Evolutionary conservation across 1,140 invertebrate species (phyloP).

Genomic region (Drosophila trapezifrons): DNA sequence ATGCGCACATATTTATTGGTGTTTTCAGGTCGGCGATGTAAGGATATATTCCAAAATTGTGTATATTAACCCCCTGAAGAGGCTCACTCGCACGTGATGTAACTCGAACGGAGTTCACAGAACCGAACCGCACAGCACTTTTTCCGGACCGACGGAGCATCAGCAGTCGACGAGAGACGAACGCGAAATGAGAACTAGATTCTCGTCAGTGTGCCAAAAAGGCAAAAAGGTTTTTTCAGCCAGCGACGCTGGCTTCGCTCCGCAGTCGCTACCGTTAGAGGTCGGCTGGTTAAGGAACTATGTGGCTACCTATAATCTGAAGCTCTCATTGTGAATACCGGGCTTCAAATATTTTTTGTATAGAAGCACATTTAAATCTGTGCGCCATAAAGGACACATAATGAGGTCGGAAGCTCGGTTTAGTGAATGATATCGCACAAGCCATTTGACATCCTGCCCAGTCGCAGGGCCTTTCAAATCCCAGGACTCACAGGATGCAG

Average conservation of each 20-base stretch:
- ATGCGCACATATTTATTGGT: conserved; percentile 8
- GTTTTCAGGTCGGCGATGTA: not conserved
- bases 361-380: conserved; percentile 35
- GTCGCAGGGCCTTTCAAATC: conserved; percentile 64
- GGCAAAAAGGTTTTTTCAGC: conserved; percentile 48
- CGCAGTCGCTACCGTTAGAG: conserved; percentile 55
- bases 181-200: conserved; percentile 77
- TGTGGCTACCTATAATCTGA: conserved; percentile 2
- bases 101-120: not conserved
- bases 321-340: conserved; percentile 26
- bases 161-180: conserved; percentile 68
- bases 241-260: conserved; percentile 38
- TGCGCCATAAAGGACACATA: conserved; percentile 27
- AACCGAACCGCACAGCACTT: conserved; percentile 36
- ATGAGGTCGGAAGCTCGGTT: conserved; percentile 45
- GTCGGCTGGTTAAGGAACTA: conserved; percentile 24
- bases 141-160: conserved; percentile 62
- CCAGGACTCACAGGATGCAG: conserved; percentile 68
- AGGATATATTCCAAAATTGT: not conserved
- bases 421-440: conserved; percentile 75
- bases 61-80: conserved; percentile 10
- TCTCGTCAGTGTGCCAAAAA: conserved; percentile 67
- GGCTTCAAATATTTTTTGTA: conserved; percentile 19
- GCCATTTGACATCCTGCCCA: conserved; percentile 74
- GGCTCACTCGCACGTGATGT: conserved; percentile 23